A percentile compares a stretch with the other conserved stretches of the same genome.
phyloP scores from a whole-genome alignment of 2,113 vertebrate species.

The Sporophila hypoxantha region DNA sequence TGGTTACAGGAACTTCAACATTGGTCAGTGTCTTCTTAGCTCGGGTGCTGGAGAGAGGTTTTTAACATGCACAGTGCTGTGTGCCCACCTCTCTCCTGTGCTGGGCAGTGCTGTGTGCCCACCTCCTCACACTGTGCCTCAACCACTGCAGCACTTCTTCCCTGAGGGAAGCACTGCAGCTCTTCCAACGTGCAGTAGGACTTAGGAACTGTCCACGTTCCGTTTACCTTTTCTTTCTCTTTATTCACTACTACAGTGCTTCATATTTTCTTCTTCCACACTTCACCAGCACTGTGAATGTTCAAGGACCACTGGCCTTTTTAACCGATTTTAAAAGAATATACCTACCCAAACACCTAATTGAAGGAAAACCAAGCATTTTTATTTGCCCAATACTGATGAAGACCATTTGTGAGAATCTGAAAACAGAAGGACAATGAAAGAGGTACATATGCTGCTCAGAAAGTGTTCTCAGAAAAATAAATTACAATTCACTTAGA shows the following conservation, averaged over 20 bases:
- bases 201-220: not conserved
- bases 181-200: not conserved
- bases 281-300: accelerated
- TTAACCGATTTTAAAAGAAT: not conserved
- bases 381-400: not conserved
- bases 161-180: not conserved
- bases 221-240: not conserved
- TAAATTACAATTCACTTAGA: not conserved
- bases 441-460: not conserved
- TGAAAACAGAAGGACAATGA: no score
- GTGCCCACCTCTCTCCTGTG: no score
- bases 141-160: accelerated
- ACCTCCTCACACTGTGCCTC: no score
- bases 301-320: not conserved
- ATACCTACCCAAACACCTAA: not conserved
- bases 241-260: not conserved
- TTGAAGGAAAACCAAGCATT: not conserved
- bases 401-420: not conserved
- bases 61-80: no score
- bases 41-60: no score
- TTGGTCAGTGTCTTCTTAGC: not conserved
- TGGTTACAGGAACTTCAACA: not conserved
- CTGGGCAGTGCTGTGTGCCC: no score
- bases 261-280: not conserved
- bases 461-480: not conserved